phyloP scores from a whole-genome alignment of 1,140 invertebrate species.

The Bombus superbus region DNA sequence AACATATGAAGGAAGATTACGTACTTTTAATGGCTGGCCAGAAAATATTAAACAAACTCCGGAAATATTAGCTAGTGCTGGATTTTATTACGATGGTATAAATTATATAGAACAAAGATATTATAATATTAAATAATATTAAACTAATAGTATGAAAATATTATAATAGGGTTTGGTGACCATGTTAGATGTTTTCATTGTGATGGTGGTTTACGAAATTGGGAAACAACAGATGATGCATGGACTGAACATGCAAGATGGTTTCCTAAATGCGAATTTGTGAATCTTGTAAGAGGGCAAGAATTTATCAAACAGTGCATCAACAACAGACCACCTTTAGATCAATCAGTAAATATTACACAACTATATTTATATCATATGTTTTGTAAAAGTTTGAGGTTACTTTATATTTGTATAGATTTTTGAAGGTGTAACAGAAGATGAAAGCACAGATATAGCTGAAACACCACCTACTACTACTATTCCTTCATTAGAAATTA shows the following conservation, averaged over 20 bases:
- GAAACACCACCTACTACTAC: conserved; percentile 63
- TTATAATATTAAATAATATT: conserved; percentile 2
- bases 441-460: conserved; percentile 58
- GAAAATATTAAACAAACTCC: conserved; percentile 85
- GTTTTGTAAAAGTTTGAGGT: conserved; percentile 8
- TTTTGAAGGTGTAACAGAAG: conserved; percentile 71
- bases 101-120: conserved; percentile 4
- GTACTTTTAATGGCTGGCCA: conserved; percentile 87
- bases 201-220: conserved; percentile 92
- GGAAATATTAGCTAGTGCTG: conserved; percentile 87
- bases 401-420: conserved; percentile 61
- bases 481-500: conserved; percentile 76
- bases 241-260: conserved; percentile 96
- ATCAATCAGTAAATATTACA: conserved; percentile 66
- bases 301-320: conserved; percentile 87
- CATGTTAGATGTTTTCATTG: conserved; percentile 96
- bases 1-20: conserved; percentile 85
- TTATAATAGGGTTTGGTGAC: conserved; percentile 84
- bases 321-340: conserved; percentile 72
- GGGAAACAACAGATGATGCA: conserved; percentile 93
- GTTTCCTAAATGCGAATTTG: conserved; percentile 93
- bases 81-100: conserved; percentile 90
- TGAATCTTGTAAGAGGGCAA: conserved; percentile 90
- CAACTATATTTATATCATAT: background rate
- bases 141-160: background rate